Conservation (phyloP, 2,888 invertebrate species). For the Endotricha flammealis region DNA sequence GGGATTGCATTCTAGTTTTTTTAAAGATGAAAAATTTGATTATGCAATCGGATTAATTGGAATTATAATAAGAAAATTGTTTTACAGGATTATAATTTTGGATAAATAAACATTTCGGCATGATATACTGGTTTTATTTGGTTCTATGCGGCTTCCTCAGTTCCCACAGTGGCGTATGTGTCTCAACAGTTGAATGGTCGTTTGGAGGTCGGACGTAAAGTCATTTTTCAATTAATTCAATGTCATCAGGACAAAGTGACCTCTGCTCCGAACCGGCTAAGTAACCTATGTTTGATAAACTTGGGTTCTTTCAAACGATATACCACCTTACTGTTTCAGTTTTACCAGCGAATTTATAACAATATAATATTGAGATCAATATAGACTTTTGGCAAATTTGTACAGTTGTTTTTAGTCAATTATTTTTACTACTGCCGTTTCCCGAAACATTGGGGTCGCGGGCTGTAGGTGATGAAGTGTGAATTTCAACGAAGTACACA, state of each 20-base stretch:
- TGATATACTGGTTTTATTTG: conserved; percentile 41
- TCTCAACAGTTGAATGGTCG: conserved; percentile 44
- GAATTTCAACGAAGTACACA: too few relatives aligned
- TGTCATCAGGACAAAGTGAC: conserved; percentile 64
- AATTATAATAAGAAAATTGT: conserved; percentile 31
- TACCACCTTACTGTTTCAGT: conserved; percentile 31
- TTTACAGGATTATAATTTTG: conserved; percentile 46
- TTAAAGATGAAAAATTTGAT: conserved; percentile 69
- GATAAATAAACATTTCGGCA: conserved; percentile 64
- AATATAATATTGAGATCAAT: conserved; percentile 22
- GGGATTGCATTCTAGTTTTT: conserved; percentile 72
- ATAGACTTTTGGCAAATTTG: conserved; percentile 45
- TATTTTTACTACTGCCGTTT: conserved; percentile 27
- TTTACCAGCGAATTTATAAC: conserved; percentile 33
- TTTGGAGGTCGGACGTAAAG: conserved; percentile 60
- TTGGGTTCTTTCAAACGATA: conserved; percentile 26
- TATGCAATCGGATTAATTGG: conserved; percentile 63
- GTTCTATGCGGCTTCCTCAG: conserved; percentile 9
- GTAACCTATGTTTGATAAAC: conserved; percentile 29
- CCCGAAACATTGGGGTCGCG: conserved; percentile 16
- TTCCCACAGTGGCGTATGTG: conserved; percentile 49
- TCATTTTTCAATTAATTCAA: conserved; percentile 72
- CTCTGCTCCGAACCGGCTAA: conserved; percentile 44
- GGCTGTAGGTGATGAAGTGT: conserved; percentile 20
- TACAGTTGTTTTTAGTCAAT: conserved; percentile 40